These are phyloP conservation scores for Amazona guildingii DNA, from an alignment of 2,113 vertebrate species.

Conservation along the genomic window DNA sequence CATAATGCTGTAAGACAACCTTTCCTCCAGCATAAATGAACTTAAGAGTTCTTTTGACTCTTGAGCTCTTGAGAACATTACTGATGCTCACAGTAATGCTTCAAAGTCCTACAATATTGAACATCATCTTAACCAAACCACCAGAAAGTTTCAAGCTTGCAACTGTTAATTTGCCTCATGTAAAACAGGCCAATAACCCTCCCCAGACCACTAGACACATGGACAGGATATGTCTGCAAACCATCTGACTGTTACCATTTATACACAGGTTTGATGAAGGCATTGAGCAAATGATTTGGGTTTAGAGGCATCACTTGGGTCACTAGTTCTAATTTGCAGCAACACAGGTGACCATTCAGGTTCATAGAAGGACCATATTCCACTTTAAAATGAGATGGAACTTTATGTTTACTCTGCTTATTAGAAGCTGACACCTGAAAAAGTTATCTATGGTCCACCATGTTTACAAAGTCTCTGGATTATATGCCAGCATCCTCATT, in stretches of 20 bases:
- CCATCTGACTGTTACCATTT: background rate
- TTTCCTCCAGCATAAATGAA: background rate
- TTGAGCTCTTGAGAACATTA: background rate
- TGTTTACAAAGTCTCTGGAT: background rate
- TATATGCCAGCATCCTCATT: background rate
- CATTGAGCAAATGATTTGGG: background rate
- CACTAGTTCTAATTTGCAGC: background rate
- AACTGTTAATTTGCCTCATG: background rate
- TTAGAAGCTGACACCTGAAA: background rate
- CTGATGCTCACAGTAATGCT: background rate
- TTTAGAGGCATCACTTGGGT: background rate
- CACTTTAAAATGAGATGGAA: background rate
- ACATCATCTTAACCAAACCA: background rate
- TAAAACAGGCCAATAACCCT: background rate
- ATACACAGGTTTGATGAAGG: background rate
- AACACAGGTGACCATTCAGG: background rate
- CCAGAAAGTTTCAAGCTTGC: background rate
- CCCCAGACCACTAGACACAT: accelerated
- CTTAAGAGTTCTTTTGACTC: background rate
- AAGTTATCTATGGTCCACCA: background rate
- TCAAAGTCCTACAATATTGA: background rate
- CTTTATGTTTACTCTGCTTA: background rate
- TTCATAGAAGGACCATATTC: background rate
- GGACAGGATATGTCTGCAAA: background rate
- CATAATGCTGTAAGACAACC: background rate